Percentiles rank a stretch among this genome's conserved stretches.
Conservation (phyloP, 1,140 invertebrate genomes). For the Araneus ventricosus region DNA sequence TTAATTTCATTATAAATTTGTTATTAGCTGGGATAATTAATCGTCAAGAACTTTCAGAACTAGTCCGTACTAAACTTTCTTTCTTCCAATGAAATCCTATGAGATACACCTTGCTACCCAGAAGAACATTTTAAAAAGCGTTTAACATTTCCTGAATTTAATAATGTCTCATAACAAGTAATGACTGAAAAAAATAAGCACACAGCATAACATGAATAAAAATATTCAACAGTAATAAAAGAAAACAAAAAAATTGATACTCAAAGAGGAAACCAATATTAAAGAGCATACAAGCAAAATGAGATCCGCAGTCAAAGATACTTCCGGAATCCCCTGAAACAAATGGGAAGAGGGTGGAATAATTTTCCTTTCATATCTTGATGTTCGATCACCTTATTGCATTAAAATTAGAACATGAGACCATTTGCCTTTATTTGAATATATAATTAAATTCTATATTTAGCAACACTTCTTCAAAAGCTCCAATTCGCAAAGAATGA, state of each 20-base stretch:
- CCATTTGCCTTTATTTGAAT: slow-evolving; percentile 28
- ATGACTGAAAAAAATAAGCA: slow-evolving; percentile 67
- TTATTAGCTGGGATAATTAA: too few species aligned
- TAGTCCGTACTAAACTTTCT: too few species aligned
- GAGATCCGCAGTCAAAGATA: slow-evolving; percentile 76
- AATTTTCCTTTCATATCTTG: neutral
- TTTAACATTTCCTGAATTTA: neutral
- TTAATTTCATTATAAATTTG: too few species aligned
- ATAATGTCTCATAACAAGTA: neutral
- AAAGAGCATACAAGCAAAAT: slow-evolving; percentile 81
- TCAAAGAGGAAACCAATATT: slow-evolving; percentile 79
- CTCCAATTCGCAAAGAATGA: too few species aligned
- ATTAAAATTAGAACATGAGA: too few species aligned
- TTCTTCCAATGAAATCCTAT: too few species aligned
- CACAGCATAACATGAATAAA: neutral
- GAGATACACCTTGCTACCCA: too few species aligned
- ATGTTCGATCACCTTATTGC: neutral
- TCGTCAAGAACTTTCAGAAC: too few species aligned
- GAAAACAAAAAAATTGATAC: slow-evolving; percentile 80
- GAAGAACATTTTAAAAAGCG: too few species aligned
- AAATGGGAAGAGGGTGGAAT: neutral
- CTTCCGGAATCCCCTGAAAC: slow-evolving; percentile 36
- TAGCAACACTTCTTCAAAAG: neutral
- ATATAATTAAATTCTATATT: slow-evolving; percentile 32
- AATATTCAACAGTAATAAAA: slow-evolving; percentile 81